phyloP scores from a whole-genome alignment of 1,140 invertebrate species.

The Drosophila pachea region DNA sequence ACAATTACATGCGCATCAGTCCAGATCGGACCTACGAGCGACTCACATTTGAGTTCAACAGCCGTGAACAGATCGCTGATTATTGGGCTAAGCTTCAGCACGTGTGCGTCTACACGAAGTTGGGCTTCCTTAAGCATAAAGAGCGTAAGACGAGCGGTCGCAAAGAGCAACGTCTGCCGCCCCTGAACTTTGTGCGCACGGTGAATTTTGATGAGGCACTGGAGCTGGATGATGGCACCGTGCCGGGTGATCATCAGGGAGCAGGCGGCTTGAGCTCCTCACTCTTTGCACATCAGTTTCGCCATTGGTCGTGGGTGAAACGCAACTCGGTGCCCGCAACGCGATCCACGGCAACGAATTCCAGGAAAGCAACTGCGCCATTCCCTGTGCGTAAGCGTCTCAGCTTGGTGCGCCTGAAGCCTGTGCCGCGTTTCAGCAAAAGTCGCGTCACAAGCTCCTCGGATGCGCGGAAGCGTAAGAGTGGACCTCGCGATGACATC shows the following conservation, averaged over 20 bases:
- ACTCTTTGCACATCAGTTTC: constrained; percentile 84
- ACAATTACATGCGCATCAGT: constrained; percentile 83
- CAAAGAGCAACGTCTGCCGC: constrained; percentile 12
- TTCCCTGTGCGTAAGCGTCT: constrained; percentile 26
- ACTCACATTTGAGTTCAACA: constrained; percentile 81
- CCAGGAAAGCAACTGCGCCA: constrained; percentile 19
- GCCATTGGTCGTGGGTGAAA: constrained; percentile 83
- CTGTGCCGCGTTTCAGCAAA: constrained; percentile 22
- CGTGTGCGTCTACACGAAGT: constrained; percentile 84
- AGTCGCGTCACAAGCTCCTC: background rate
- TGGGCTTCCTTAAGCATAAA: constrained; percentile 80
- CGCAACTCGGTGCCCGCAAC: constrained; percentile 41
- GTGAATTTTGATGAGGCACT: constrained; percentile 61
- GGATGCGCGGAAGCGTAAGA: constrained; percentile 49
- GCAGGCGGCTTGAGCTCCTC: constrained; percentile 87
- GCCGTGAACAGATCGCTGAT: constrained; percentile 81
- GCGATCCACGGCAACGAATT: background rate
- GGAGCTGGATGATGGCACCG: constrained; percentile 78
- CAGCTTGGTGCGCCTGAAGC: constrained; percentile 43
- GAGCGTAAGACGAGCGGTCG: background rate
- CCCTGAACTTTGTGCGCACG: constrained; percentile 41
- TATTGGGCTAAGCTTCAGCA: constrained; percentile 88
- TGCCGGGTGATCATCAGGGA: constrained; percentile 87
- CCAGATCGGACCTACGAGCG: constrained; percentile 81
- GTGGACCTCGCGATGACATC: constrained; percentile 82